Conservation (phyloP, 2,888 invertebrate genomes). For the Dermolepida albohirtum region DNA sequence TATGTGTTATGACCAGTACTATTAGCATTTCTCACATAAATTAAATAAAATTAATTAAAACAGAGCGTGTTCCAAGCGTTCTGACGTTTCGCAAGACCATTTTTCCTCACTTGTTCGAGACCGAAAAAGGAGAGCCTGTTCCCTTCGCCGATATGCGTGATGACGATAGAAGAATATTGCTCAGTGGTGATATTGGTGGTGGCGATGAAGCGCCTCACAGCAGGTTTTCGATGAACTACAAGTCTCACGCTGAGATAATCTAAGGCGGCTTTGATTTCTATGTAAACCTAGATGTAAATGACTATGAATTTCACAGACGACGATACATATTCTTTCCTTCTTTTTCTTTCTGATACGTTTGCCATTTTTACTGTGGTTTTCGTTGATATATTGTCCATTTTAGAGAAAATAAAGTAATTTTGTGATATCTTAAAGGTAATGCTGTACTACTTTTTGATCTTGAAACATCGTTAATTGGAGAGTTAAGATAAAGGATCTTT, state of each 20-base stretch:
- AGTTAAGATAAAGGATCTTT: too few relatives aligned
- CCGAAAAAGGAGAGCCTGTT: not conserved
- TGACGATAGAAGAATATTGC: conserved; percentile 1
- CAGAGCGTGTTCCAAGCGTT: not conserved
- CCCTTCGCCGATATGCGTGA: not conserved
- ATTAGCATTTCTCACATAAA: conserved; percentile 45
- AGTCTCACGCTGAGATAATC: conserved; percentile 49
- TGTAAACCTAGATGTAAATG: conserved; percentile 47
- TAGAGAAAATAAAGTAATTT: not conserved
- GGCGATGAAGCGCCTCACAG: conserved; percentile 47
- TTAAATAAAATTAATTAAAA: conserved; percentile 34
- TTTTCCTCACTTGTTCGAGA: conserved; percentile 7
- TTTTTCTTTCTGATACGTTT: conserved; percentile 4
- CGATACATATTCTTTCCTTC: conserved; percentile 6
- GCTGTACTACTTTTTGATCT: too few relatives aligned
- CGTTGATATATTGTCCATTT: not conserved
- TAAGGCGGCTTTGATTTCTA: conserved; percentile 49
- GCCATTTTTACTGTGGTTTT: not conserved
- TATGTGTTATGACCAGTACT: conserved; percentile 44
- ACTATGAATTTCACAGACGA: conserved; percentile 35
- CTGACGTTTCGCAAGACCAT: conserved; percentile 32
- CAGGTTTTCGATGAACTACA: conserved; percentile 51
- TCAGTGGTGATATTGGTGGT: conserved; percentile 21
- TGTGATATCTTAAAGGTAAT: too few relatives aligned
- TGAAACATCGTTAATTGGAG: too few relatives aligned